These are phyloP conservation scores for Ceratotherium simum DNA, from an alignment of 2,113 vertebrate genomes.

Conservation along the genomic window DNA sequence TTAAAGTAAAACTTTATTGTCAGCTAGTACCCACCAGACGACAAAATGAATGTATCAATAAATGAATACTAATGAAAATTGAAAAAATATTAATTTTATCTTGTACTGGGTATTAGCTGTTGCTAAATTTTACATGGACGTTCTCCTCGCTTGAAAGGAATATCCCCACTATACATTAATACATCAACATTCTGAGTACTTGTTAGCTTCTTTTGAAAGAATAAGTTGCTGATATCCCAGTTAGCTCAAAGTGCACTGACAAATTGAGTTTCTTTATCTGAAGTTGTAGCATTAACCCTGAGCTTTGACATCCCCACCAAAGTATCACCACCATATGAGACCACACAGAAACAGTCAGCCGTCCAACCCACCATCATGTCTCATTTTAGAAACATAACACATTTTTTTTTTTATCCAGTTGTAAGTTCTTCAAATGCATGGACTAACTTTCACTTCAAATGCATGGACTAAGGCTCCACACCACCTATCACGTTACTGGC, in stretches of 20 bases:
- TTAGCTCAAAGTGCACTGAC: not conserved
- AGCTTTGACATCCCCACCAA: not conserved
- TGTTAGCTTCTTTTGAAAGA: not conserved
- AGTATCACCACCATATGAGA: not conserved
- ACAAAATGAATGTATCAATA: conserved; percentile 28
- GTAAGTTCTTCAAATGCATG: not conserved
- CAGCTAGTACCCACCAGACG: not conserved
- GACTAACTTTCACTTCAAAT: not conserved
- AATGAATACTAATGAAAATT: conserved; percentile 11
- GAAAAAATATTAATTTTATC: not conserved
- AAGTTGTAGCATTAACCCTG: not conserved
- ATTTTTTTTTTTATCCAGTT: not conserved
- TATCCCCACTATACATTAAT: not conserved
- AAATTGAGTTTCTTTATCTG: not conserved
- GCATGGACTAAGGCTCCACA: not conserved
- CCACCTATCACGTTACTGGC: not conserved
- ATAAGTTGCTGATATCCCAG: not conserved
- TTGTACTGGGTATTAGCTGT: not conserved
- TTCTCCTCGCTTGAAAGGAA: conserved; percentile 27
- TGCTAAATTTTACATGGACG: not conserved
- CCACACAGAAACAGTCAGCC: not conserved
- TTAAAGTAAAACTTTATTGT: conserved; percentile 12
- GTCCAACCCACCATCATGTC: not conserved
- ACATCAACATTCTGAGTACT: not conserved
- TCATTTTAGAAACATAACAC: not conserved